Evolutionary conservation across 2,113 vertebrate genomes (phyloP).

Genomic region (Prionailurus viverrinus): DNA sequence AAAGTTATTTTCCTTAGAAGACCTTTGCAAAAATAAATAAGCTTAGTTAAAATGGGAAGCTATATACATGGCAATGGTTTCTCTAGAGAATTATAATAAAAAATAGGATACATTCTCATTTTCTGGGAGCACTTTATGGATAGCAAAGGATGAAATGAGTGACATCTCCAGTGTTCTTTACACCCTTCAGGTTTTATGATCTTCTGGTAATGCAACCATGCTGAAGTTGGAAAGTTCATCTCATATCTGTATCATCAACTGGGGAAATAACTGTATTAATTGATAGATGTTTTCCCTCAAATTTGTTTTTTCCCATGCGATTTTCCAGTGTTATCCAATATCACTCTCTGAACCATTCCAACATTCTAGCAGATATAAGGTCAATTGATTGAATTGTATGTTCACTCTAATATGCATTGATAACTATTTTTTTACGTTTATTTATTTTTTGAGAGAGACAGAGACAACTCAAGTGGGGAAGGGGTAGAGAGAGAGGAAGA

Average conservation of each 20-base stretch:
- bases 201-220: background rate
- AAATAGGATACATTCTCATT: background rate
- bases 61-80: background rate
- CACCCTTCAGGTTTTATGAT: background rate
- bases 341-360: background rate
- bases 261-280: constrained; percentile 32
- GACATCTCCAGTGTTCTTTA: background rate
- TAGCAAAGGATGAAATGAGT: background rate
- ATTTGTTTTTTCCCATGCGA: constrained; percentile 30
- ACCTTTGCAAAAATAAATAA: constrained; percentile 5
- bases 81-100: background rate
- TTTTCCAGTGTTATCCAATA: constrained; percentile 2
- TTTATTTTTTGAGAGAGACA: too few relatives aligned
- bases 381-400: background rate
- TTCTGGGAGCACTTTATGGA: background rate
- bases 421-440: background rate
- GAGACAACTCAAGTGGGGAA: too few relatives aligned
- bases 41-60: background rate
- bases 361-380: background rate
- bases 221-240: background rate
- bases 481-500: too few relatives aligned
- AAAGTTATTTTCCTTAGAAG: background rate
- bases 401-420: background rate
- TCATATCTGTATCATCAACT: background rate
- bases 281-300: background rate